Evolutionary conservation across 2,888 invertebrate species (phyloP).

Genomic region (Enchytraeus crypticus): DNA sequence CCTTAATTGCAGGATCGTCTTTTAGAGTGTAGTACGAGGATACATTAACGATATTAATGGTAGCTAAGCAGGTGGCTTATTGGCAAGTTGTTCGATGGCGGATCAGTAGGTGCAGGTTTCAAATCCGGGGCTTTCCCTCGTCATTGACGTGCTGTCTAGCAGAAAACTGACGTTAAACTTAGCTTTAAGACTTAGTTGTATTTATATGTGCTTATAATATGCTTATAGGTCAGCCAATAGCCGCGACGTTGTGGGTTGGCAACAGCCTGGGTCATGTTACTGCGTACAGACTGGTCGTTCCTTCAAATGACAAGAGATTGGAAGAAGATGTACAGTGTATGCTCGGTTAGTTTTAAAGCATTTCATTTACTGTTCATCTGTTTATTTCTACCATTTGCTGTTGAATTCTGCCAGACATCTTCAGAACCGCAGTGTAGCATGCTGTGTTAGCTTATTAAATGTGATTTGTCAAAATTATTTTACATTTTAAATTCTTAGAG

Average conservation of each 20-base stretch:
- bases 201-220: too few species aligned
- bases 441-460: background rate
- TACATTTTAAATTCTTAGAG: too few species aligned
- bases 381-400: background rate
- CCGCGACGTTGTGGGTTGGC: slow-evolving; percentile 84
- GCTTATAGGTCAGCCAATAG: slow-evolving; percentile 18
- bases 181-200: too few species aligned
- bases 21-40: too few species aligned
- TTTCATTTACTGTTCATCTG: background rate
- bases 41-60: too few species aligned
- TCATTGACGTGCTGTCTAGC: too few species aligned
- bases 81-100: too few species aligned
- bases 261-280: slow-evolving; percentile 92
- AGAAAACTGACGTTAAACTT: too few species aligned
- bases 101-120: too few species aligned
- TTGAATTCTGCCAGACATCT: background rate
- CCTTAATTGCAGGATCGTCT: too few species aligned
- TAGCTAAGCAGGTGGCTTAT: too few species aligned
- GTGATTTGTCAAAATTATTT: background rate
- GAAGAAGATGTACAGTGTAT: slow-evolving; percentile 62
- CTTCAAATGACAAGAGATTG: slow-evolving; percentile 62
- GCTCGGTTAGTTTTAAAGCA: slow-evolving; percentile 55
- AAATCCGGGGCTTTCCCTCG: too few species aligned
- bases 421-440: background rate
- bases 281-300: slow-evolving; percentile 75